Base-by-base conservation (phyloP, 2,888 invertebrate species). In the Watsonalla cultraria region DNA sequence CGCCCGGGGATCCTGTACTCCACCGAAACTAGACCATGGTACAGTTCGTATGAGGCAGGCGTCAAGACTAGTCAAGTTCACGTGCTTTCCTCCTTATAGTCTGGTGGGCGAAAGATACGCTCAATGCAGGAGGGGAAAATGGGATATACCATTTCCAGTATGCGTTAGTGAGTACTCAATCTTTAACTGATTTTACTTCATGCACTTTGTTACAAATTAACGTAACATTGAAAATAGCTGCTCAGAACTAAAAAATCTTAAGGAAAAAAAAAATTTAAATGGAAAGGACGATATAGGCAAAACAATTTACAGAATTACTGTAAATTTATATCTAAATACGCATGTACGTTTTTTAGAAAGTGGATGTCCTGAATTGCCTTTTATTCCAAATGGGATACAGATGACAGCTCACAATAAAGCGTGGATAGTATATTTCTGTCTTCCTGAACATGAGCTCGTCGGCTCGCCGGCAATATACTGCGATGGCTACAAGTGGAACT, bases 111-210 rank as follows among this genome's bases (percentile, higher is more conserved):
- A 94, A 62, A 92, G 88, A 66, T 94, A 94, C 65, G 92, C 94
- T 14, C 94, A 93, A 14, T 97, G 96, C 74, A 80, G 91, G 34
- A 81, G 92, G 42, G 95, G 95, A 0, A 74, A 84, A n/a, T 97
- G 96, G 97, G 95, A 95, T 59, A 91, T 91, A 4, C 90, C 91
- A 0, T 66, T 84, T 2, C 96, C 96, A 0, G 91, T 94, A 47
- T 96, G 96, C 82, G 93, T 95, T 66, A 92, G 96, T 96, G 86
- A 94, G 95, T 94, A 77, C 53, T 45, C 47, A 9, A 7, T n/a
- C 53, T 57, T 45, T 46, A 47, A 15, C 15, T 24, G 14, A 7
- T 11, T 24, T 24, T 24, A 24, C 24, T 24, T 24, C 2, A 24
- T 24, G 1, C 24, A 24, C 24, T 24, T 24, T 4, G 24, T 24